Conservation (phyloP, 2,888 invertebrate species). For the Xylocampa areola region DNA sequence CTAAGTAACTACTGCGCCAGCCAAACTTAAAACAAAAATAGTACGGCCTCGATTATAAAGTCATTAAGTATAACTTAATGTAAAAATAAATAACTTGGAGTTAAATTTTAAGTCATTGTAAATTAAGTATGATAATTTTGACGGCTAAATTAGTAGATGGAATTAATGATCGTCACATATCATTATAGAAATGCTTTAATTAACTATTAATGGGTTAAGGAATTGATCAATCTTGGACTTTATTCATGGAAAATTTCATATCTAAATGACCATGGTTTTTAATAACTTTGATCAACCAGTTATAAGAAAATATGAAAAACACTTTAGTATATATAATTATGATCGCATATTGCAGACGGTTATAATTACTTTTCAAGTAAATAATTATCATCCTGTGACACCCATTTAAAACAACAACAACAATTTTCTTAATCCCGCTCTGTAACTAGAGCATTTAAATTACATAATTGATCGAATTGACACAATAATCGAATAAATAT, state of each 20-base stretch:
- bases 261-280: slow-evolving; percentile 28
- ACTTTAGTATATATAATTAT: slow-evolving; percentile 15
- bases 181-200: slow-evolving; percentile 28
- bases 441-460: slow-evolving; percentile 46
- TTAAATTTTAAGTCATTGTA: neutral
- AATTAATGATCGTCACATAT: slow-evolving; percentile 21
- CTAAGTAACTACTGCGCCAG: no score
- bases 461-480: slow-evolving; percentile 67
- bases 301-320: no score
- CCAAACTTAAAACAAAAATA: no score
- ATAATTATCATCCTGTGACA: slow-evolving; percentile 42
- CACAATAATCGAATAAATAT: slow-evolving; percentile 65
- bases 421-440: slow-evolving; percentile 30
- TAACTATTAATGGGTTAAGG: slow-evolving; percentile 34
- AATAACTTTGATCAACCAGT: slow-evolving; percentile 38
- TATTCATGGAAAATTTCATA: slow-evolving; percentile 34
- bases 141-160: slow-evolving; percentile 8
- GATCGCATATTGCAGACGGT: slow-evolving; percentile 33
- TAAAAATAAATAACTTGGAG: slow-evolving; percentile 6
- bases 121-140: slow-evolving; percentile 19
- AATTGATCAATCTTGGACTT: slow-evolving; percentile 31
- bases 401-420: slow-evolving; percentile 8
- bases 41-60: no score
- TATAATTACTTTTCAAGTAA: slow-evolving; percentile 30
- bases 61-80: no score